Percentiles rank a stretch among this genome's conserved stretches.
Conservation (phyloP, 2,797 vertebrate genomes). For the Smutsia temminckii region DNA sequence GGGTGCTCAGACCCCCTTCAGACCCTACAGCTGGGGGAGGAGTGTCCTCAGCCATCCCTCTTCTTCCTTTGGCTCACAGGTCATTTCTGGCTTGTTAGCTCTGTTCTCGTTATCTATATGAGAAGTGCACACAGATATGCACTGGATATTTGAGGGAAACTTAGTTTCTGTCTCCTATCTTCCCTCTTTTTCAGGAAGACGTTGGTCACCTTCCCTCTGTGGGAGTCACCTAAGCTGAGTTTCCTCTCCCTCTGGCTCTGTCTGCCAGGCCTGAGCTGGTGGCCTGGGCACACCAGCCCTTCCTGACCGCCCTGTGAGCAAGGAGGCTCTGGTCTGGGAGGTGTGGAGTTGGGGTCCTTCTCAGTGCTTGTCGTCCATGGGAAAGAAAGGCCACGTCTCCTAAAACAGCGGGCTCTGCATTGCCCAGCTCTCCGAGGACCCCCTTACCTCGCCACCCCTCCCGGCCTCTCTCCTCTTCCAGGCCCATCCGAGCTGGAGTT, state of each 20-base stretch:
- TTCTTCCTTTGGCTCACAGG: neutral
- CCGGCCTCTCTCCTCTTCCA: neutral
- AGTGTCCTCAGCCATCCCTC: neutral
- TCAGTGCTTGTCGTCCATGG: neutral
- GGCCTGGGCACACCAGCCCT: too few relatives aligned
- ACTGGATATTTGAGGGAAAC: too few relatives aligned
- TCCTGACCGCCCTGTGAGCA: too few relatives aligned
- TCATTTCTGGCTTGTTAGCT: neutral
- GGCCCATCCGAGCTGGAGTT: neutral
- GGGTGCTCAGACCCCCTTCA: neutral
- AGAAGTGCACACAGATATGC: neutral
- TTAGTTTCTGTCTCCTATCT: neutral
- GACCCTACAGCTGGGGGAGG: fast-evolving
- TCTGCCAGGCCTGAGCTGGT: too few relatives aligned
- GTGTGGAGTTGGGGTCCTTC: too few relatives aligned
- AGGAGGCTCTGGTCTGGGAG: neutral
- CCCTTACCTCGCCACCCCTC: neutral
- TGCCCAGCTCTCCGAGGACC: neutral
- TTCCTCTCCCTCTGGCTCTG: too few relatives aligned
- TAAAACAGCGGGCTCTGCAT: neutral
- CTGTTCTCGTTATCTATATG: neutral
- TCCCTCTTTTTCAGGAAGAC: neutral
- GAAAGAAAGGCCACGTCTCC: neutral
- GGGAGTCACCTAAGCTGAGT: neutral
- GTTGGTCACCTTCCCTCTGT: neutral